Evolutionary conservation across 1,140 invertebrate genomes (phyloP), one percentile per base, ranked within the genome.

Genomic region (Phymastichus coffea): DNA sequence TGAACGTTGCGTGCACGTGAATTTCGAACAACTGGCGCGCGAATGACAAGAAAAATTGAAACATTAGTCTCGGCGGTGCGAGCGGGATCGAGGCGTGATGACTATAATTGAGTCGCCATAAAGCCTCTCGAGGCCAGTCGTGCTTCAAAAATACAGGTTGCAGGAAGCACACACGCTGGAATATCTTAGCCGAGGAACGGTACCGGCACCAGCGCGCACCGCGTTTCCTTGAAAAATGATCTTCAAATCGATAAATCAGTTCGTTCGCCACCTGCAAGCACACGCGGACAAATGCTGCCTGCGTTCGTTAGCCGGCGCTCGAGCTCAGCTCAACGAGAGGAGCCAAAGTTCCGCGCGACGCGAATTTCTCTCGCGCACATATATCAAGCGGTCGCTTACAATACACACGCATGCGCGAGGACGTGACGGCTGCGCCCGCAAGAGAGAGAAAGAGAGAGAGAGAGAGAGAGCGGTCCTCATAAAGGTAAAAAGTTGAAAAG

Each of bases 401-500:
- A 12, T 20, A 26, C 57, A 9, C 43, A 48, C 43, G 46, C 23
- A 28, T 54, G 59, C 33, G 38, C 38, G 20, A 40, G 57, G 35
- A 61, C 57, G 48, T 22, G 20, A 49, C 30, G 46, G 23, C 46
- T 49, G 55, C 55, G 26, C 22, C 28, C 25, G 30, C 12, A 19
- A 35, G 46, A 41, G 49, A 26, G 23, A 54, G n/a, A n/a, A 47
- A 54, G 35, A n/a, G n/a, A n/a, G n/a, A n/a, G n/a, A n/a, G n/a
- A n/a, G n/a, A n/a, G 37, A 9, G 43, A 26, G 23, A 7, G 9
- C 40, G n/a, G 2, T 15, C 6, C 38, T 19, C 38, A 7, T 65
- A 67, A 68, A 70, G 56, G 61, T 68, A 72, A 71, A 72, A 72
- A 70, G 69, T 71, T 71, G 67, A 72, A 68, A 70, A 72, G 69